Percentiles rank a stretch among this genome's conserved stretches.
Evolutionary conservation across 1,140 invertebrate species (phyloP).

Genomic region (Drosophila sulfurigaster): DNA sequence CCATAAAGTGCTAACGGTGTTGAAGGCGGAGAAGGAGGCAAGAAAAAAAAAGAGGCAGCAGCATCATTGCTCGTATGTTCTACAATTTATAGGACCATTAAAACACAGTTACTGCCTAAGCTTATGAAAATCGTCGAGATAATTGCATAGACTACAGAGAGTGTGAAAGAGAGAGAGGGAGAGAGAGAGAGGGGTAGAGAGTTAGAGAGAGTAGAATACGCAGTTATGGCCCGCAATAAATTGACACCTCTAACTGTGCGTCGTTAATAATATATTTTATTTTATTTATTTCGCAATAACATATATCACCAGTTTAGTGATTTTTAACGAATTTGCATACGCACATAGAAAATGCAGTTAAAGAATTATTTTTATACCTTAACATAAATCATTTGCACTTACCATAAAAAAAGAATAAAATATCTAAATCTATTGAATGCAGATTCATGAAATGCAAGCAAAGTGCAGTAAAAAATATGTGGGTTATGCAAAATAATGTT

Average conservation of each 20-base stretch:
- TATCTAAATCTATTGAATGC: no score
- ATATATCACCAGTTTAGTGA: constrained; percentile 1
- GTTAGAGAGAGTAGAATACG: constrained; percentile 2
- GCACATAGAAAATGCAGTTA: neutral
- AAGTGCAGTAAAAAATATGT: no score
- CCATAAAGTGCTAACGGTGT: constrained; percentile 32
- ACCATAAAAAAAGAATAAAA: no score
- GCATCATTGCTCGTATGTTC: constrained; percentile 61
- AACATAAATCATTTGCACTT: neutral
- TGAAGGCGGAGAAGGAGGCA: neutral
- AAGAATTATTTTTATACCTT: neutral
- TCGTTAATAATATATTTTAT: constrained; percentile 36
- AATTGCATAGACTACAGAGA: constrained; percentile 53
- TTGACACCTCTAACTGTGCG: constrained; percentile 64
- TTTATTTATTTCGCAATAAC: constrained; percentile 8
- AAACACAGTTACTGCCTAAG: constrained; percentile 70
- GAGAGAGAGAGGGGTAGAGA: no score
- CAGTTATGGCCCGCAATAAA: constrained; percentile 53
- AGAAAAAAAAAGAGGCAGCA: neutral
- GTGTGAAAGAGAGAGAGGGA: no score
- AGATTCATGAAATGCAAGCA: no score
- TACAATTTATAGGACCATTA: constrained; percentile 72
- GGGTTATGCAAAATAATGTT: no score
- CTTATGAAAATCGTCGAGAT: constrained; percentile 59
- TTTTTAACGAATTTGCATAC: neutral